Percentiles rank a stretch among this genome's conserved stretches.
Evolutionary conservation across 2,888 invertebrate species (phyloP).

Genomic region (Ornithoptera alexandrae): DNA sequence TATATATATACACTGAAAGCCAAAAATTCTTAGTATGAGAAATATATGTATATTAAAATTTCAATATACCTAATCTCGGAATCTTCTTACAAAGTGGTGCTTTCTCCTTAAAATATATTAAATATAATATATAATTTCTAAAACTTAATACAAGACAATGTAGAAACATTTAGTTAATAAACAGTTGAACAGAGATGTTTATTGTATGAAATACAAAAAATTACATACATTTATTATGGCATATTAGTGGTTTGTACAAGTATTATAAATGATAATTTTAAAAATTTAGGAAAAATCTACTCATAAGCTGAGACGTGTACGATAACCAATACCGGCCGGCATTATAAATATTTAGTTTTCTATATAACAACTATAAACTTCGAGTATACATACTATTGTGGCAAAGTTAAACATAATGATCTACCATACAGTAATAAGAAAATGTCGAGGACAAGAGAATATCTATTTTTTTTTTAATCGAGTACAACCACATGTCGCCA

Average conservation of each 20-base stretch:
- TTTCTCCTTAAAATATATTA: too few relatives aligned
- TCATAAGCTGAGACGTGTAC: slow-evolving; percentile 37
- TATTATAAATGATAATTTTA: not conserved
- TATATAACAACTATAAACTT: not conserved
- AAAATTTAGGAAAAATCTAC: slow-evolving; percentile 3
- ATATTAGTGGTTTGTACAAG: not conserved
- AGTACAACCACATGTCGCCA: slow-evolving; percentile 77
- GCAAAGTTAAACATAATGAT: not conserved
- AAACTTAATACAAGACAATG: too few relatives aligned
- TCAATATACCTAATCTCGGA: too few relatives aligned
- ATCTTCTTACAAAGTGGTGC: too few relatives aligned
- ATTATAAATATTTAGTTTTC: slow-evolving; percentile 13
- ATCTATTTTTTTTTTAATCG: slow-evolving; percentile 52
- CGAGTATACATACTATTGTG: not conserved
- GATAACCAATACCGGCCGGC: slow-evolving; percentile 43
- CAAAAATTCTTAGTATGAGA: too few relatives aligned
- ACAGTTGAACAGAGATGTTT: too few relatives aligned
- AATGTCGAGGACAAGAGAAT: slow-evolving; percentile 23
- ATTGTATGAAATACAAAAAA: not conserved
- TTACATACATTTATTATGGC: not conserved
- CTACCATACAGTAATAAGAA: slow-evolving; percentile 6
- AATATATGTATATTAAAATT: too few relatives aligned
- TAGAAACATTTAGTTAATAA: too few relatives aligned
- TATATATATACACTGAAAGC: too few relatives aligned
- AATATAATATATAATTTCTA: too few relatives aligned